phyloP scores from a whole-genome alignment of 2,888 invertebrate genomes.

The Cotesia congregata region DNA sequence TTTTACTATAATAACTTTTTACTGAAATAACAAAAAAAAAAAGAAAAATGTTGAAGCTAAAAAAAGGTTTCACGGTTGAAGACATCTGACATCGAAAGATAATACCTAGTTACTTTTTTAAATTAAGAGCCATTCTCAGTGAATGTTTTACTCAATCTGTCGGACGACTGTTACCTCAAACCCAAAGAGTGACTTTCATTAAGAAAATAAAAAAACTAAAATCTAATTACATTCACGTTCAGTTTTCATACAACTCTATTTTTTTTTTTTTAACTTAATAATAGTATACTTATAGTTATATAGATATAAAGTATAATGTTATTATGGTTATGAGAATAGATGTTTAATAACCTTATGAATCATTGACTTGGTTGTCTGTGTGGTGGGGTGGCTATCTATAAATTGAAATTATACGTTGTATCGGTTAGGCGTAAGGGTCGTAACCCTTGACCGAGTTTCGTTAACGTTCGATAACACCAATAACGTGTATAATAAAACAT shows the following conservation, averaged over 20 bases:
- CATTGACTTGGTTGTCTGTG: not conserved
- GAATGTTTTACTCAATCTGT: not conserved
- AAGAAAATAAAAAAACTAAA: not conserved
- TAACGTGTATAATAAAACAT: slow-evolving; percentile 33
- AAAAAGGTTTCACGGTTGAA: not conserved
- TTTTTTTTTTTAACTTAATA: not conserved
- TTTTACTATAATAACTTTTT: not conserved
- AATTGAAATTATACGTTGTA: slow-evolving; percentile 59
- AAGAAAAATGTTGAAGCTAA: not conserved
- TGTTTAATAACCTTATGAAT: not conserved
- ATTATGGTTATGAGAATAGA: too few relatives aligned
- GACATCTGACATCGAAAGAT: not conserved
- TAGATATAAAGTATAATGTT: too few relatives aligned
- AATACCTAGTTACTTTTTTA: not conserved
- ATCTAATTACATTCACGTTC: not conserved
- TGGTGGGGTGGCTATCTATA: slow-evolving; percentile 45
- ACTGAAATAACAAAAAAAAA: not conserved
- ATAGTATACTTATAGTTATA: too few relatives aligned
- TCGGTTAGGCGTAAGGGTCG: slow-evolving; percentile 38
- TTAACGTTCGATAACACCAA: slow-evolving; percentile 43
- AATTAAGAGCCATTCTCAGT: not conserved
- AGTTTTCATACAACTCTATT: not conserved
- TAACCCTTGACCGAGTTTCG: slow-evolving; percentile 30
- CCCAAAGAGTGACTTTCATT: not conserved
- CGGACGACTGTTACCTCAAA: not conserved